phyloP scores from a whole-genome alignment of 1,140 invertebrate species.

The Neoseiulus cucumeris region DNA sequence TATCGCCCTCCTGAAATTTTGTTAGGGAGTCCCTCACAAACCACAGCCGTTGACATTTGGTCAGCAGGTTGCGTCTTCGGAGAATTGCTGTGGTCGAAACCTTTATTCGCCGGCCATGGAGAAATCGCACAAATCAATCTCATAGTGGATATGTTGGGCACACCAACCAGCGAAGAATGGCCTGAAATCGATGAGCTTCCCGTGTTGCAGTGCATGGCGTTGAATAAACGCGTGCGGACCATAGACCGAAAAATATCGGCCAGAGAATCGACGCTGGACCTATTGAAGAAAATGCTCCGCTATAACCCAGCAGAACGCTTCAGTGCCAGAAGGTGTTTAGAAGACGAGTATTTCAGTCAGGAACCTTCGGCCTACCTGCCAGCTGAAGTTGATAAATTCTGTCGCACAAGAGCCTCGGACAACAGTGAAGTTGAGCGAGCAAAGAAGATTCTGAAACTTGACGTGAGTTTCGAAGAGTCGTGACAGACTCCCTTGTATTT shows the following conservation, averaged over 20 bases:
- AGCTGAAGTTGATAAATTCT: too few relatives aligned
- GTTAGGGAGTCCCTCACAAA: slow-evolving; percentile 31
- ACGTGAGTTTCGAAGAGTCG: too few relatives aligned
- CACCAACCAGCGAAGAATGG: background rate
- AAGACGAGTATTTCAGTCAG: too few relatives aligned
- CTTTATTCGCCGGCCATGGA: slow-evolving; percentile 84
- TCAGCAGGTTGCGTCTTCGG: slow-evolving; percentile 38
- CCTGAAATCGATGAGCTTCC: background rate
- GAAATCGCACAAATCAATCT: slow-evolving; percentile 84
- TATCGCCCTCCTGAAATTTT: slow-evolving; percentile 37
- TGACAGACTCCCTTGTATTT: too few relatives aligned
- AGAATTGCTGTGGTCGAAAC: slow-evolving; percentile 61
- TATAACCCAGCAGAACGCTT: too few relatives aligned
- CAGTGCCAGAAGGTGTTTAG: too few relatives aligned
- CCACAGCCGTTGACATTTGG: slow-evolving; percentile 35
- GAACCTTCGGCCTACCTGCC: too few relatives aligned
- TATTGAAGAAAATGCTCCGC: too few relatives aligned
- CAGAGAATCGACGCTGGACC: too few relatives aligned
- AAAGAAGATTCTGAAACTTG: too few relatives aligned
- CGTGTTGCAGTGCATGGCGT: background rate
- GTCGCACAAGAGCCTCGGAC: too few relatives aligned
- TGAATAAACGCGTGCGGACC: background rate
- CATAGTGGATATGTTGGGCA: slow-evolving; percentile 50
- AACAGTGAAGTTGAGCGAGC: too few relatives aligned
- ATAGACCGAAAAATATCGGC: background rate